phyloP scores from a whole-genome alignment of 1,140 invertebrate species.

The Lycorma delicatula region DNA sequence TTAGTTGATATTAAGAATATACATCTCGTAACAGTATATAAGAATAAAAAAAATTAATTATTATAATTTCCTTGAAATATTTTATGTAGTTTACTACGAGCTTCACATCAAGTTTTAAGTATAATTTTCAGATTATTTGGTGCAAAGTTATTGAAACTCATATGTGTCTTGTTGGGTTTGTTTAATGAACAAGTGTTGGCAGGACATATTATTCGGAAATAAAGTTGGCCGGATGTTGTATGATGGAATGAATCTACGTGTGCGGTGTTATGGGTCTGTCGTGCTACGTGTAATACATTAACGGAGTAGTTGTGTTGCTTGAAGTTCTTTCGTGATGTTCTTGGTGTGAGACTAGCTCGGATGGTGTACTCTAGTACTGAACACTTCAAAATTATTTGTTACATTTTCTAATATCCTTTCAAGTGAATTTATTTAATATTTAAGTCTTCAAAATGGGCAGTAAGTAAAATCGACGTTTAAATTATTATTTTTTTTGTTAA shows the following conservation, averaged over 20 bases:
- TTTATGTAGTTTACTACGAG: too few relatives aligned
- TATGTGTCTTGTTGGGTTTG: too few relatives aligned
- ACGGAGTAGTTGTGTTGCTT: not conserved
- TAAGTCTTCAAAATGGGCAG: not conserved
- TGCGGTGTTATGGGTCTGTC: not conserved
- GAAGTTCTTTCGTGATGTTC: not conserved
- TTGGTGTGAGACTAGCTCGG: not conserved
- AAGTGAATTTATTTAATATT: not conserved
- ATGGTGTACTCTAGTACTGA: too few relatives aligned
- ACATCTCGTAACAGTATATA: too few relatives aligned
- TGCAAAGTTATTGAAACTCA: too few relatives aligned
- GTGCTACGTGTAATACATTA: slow-evolving; percentile 1
- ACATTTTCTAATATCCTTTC: not conserved
- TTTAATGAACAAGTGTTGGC: too few relatives aligned
- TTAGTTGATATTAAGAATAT: too few relatives aligned
- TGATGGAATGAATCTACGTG: slow-evolving; percentile 4
- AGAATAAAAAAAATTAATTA: too few relatives aligned
- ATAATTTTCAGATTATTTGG: too few relatives aligned
- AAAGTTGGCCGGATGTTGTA: too few relatives aligned
- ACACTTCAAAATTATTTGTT: not conserved
- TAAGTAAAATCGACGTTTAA: not conserved
- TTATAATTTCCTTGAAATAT: too few relatives aligned
- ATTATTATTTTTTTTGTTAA: not conserved
- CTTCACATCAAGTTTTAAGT: too few relatives aligned
- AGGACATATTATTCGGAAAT: not conserved